Base-by-base conservation (phyloP, 2,888 invertebrate genomes). In the Agrochola circellaris region DNA sequence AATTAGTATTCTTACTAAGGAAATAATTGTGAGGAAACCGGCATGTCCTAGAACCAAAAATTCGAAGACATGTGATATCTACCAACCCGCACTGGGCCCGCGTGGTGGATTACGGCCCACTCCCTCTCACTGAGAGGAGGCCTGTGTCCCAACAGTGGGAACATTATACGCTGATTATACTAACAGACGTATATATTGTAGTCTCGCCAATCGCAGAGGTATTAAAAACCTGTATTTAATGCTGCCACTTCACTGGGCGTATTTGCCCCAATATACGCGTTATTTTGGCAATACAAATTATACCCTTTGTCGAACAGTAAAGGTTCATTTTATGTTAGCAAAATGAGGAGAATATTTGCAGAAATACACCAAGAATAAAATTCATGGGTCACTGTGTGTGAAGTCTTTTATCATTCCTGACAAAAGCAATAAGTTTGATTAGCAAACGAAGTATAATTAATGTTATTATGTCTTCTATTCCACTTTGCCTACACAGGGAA, bases 401-500 rank as follows among this genome's bases (percentile, higher is more conserved):
- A 80, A 81, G 61, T 26, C n/a, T 64, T 72, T 68, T 71, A 79
- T 83, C 89, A 88, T 88, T 88, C 89, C 87, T 79, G 73, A 83
- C 74, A 54, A 78, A 86, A 88, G 89, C 87, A 88, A 88, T 88
- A 88, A 88, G 83, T 88, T 87, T 87, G 88, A 87, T 66, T 87
- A 88, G 87, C 88, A 85, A 88, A 85, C 89, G 78, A 79, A 66
- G 26, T 73, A 73, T 74, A 74, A 72, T 67, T 73, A 77, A 71
- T 62, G 73, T 75, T 26, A 68, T 60, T 42, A 72, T 79, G 20
- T 71, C 70, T 64, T 80, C 54, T 67, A 60, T 54, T 38, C 72
- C 64, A 9, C 11, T 77, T 34, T 66, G 69, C 11, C 17, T 74
- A 54, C 30, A 64, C 17, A 26, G 42, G 62, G 56, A 45, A 69